phyloP scores from a whole-genome alignment of 1,140 invertebrate species.

The Phortica variegata region DNA sequence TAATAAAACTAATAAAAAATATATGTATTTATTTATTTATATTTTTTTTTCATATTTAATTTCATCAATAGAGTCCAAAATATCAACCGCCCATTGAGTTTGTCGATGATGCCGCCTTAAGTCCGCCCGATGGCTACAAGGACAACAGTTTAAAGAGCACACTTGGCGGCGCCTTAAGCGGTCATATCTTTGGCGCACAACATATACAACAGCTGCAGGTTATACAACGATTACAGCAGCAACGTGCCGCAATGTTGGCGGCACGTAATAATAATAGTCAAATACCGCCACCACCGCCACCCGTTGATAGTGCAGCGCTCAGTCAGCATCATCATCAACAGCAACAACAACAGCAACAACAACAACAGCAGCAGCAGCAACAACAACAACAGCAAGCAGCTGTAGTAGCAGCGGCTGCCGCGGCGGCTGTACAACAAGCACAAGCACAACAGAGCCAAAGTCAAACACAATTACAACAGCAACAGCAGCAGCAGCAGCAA shows the following conservation, averaged over 20 bases:
- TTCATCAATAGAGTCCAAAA: slow-evolving; percentile 58
- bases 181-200: slow-evolving; percentile 63
- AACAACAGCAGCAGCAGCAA: slow-evolving; percentile 26
- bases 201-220: slow-evolving; percentile 63
- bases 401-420: slow-evolving; percentile 2
- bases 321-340: neutral
- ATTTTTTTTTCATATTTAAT: neutral
- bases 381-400: slow-evolving; percentile 9
- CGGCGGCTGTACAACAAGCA: slow-evolving; percentile 15
- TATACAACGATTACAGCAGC: slow-evolving; percentile 60
- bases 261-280: slow-evolving; percentile 43
- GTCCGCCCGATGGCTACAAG: slow-evolving; percentile 84
- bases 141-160: slow-evolving; percentile 64
- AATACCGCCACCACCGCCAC: slow-evolving; percentile 47
- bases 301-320: slow-evolving; percentile 22
- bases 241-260: slow-evolving; percentile 54
- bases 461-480: slow-evolving; percentile 7
- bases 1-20: no score
- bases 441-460: slow-evolving; percentile 31
- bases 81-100: slow-evolving; percentile 66
- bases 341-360: slow-evolving; percentile 6
- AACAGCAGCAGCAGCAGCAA: slow-evolving; percentile 18
- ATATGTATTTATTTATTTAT: neutral
- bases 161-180: slow-evolving; percentile 61
- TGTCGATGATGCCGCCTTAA: slow-evolving; percentile 75